Evolutionary conservation across 1,140 invertebrate genomes (phyloP).

Genomic region (Trachelipus rathkii): DNA sequence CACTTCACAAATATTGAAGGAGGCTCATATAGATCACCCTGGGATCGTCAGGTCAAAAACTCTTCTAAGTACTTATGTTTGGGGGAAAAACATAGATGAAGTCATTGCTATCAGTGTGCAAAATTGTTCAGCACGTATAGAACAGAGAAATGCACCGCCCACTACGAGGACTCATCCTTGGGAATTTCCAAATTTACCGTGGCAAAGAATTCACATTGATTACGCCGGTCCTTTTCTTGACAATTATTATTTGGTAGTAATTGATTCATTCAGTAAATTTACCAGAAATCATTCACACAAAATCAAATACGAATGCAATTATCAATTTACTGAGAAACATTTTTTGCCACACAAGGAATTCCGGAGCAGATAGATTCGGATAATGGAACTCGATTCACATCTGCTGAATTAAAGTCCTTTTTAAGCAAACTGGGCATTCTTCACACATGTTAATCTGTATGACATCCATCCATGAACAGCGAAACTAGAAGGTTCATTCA

Average conservation of each 20-base stretch:
- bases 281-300: constrained; percentile 10
- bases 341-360: too few species aligned
- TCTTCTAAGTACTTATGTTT: constrained; percentile 47
- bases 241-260: constrained; percentile 18
- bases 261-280: constrained; percentile 25
- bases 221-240: constrained; percentile 29
- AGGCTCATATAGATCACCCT: constrained; percentile 7
- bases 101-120: constrained; percentile 47
- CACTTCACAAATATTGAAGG: constrained; percentile 31
- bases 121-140: neutral
- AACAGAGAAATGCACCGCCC: constrained; percentile 31
- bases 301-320: too few species aligned
- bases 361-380: too few species aligned
- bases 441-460: too few species aligned
- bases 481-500: too few species aligned
- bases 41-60: constrained; percentile 49
- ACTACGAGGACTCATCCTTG: constrained; percentile 26
- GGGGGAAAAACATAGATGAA: constrained; percentile 49
- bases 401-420: too few species aligned
- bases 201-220: constrained; percentile 48
- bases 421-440: too few species aligned
- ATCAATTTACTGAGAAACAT: too few species aligned
- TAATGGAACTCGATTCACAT: too few species aligned
- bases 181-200: constrained; percentile 42
- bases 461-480: too few species aligned